Conservation (phyloP, 2,113 vertebrate genomes). For the Anser brachyrhynchus region DNA sequence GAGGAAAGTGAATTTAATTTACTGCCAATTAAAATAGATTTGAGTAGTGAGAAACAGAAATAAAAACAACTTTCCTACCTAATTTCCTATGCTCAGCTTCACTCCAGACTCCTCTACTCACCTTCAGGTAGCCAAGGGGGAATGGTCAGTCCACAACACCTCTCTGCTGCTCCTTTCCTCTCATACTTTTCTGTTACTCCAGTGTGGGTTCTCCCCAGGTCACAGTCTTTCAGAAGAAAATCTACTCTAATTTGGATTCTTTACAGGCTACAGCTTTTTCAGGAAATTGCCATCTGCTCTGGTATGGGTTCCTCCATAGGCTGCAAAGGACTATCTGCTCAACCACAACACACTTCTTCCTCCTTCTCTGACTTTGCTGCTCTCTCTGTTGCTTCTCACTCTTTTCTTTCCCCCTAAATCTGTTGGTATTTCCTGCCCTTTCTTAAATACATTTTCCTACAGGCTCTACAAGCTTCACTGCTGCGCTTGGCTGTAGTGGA, state of each 20-base stretch:
- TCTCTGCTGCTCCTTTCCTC: neutral
- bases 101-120: neutral
- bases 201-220: neutral
- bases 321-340: neutral
- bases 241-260: neutral
- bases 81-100: neutral
- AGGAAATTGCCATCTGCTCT: neutral
- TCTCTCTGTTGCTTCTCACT: neutral
- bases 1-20: neutral
- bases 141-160: fast-evolving
- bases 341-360: fast-evolving
- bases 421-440: neutral
- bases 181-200: neutral
- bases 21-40: neutral
- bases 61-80: neutral
- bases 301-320: fast-evolving
- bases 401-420: neutral
- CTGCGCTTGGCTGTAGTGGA: neutral
- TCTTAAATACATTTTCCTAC: neutral
- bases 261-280: neutral
- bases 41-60: neutral
- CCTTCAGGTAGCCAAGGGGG: fast-evolving
- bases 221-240: neutral
- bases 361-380: neutral
- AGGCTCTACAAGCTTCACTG: fast-evolving